Base-by-base conservation (phyloP, 2,113 vertebrate genomes). In the Phrynosoma platyrhinos region DNA sequence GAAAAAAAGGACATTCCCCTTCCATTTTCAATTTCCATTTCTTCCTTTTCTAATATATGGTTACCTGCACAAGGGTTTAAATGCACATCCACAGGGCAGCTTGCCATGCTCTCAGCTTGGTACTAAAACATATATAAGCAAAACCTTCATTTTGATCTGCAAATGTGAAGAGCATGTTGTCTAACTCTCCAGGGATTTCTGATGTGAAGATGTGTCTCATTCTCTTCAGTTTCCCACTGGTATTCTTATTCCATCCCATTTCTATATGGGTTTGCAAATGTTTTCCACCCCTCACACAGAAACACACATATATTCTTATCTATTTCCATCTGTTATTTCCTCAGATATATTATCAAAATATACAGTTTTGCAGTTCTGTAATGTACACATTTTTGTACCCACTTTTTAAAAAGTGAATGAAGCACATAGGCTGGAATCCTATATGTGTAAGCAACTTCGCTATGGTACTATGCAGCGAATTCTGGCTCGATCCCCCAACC, bases 1-100 rank as follows among this genome's bases (percentile, higher is more conserved):
- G 6, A 47, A 8, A 14, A n/a, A 91, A 91, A 2, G 68, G 4
- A 62, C 20, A 27, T 68, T 71, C 25, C 21, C 0, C 0, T 69
- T 90, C 82, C 66, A 79, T 80, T 95, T 62, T 92, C 69, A 72
- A 5, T 88, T 93, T 92, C 83, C 55, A 74, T 6, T 90, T 20
- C 30, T 89, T 69, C 13, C 66, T 32, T 79, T 53, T 92, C 9
- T 86, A 91, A 87, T 47, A 3, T 77, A 82, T 36, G 6, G 20
- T 79, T 84, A 71, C 20, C 79, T 76, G 53, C 16, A 32, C 18
- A 90, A 52, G 5, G 18, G 72, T 89, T 87, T 90, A 92, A 95
- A 89, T 92, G 52, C 86, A 86, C 20, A 9, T 88, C 66, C 18
- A 87, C 64, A 71, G 74, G 88, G 83, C 87, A 86, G 30, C 47